Evolutionary conservation across 2,888 invertebrate species (phyloP).

Genomic region (Entomobrya multifasciata): DNA sequence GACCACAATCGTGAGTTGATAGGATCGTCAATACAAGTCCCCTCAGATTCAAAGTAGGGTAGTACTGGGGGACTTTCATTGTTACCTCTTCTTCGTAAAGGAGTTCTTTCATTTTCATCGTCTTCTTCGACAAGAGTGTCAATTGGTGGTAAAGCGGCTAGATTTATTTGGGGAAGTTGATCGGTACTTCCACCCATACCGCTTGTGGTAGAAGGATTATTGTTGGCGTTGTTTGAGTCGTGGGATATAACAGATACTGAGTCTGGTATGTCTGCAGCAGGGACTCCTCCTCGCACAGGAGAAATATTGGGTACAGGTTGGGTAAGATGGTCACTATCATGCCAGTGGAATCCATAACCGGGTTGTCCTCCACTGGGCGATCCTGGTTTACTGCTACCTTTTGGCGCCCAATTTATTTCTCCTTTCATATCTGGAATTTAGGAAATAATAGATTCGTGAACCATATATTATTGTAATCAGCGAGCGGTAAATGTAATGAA

Average conservation of each 20-base stretch:
- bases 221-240: conserved; percentile 73
- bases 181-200: conserved; percentile 6
- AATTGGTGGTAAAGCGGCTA: conserved; percentile 77
- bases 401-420: conserved; percentile 79
- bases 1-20: conserved; percentile 72
- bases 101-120: conserved; percentile 58
- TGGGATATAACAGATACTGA: conserved; percentile 75
- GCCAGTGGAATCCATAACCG: conserved; percentile 78
- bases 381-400: conserved; percentile 78
- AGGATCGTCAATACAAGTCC: conserved; percentile 74
- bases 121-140: conserved; percentile 77
- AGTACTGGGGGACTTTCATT: conserved; percentile 64
- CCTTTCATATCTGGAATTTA: conserved; percentile 79
- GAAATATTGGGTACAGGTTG: conserved; percentile 79
- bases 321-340: conserved; percentile 70
- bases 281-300: conserved; percentile 76
- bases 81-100: conserved; percentile 15
- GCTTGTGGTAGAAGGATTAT: conserved; percentile 4
- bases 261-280: conserved; percentile 79
- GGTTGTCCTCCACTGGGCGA: conserved; percentile 77
- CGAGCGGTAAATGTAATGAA: too few species aligned
- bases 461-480: too few species aligned
- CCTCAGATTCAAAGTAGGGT: conserved; percentile 67
- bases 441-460: too few species aligned
- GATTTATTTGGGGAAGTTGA: conserved; percentile 76